These are phyloP conservation scores for Antedon mediterranea DNA, from an alignment of 53 echinoderm and acorn worm genomes.

Conservation along the genomic window DNA sequence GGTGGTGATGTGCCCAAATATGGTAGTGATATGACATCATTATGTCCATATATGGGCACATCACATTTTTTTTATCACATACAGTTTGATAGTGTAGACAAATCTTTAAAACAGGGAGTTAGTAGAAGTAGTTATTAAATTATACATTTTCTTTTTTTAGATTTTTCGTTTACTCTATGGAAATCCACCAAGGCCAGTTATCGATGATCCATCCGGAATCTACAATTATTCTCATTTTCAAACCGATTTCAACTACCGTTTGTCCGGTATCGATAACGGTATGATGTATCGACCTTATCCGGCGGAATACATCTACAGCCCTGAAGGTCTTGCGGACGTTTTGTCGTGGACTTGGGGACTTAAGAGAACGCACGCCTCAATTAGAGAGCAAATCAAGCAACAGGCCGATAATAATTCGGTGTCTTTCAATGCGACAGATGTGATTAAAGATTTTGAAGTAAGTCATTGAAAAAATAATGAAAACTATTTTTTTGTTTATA, in stretches of 20 bases:
- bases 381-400: not conserved
- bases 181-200: constrained; percentile 21
- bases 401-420: constrained; percentile 1
- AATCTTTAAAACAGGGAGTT: too few relatives aligned
- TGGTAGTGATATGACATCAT: too few relatives aligned
- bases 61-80: too few relatives aligned
- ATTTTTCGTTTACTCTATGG: constrained; percentile 67
- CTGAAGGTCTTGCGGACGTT: constrained; percentile 46
- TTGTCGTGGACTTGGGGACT: constrained; percentile 35
- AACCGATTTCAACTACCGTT: constrained; percentile 34
- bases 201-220: not conserved
- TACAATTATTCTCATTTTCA: constrained; percentile 54
- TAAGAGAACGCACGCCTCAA: not conserved
- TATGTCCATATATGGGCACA: too few relatives aligned
- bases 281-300: constrained; percentile 37
- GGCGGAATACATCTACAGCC: constrained; percentile 29
- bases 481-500: too few relatives aligned
- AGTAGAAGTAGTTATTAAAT: not conserved
- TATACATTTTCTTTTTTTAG: constrained; percentile 21
- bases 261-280: constrained; percentile 41
- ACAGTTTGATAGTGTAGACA: too few relatives aligned
- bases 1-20: too few relatives aligned
- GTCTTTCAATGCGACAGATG: not conserved
- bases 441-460: constrained; percentile 44
- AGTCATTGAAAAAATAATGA: too few relatives aligned